phyloP scores from a whole-genome alignment of 1,140 invertebrate species.

The Stegodyphus mimosarum region DNA sequence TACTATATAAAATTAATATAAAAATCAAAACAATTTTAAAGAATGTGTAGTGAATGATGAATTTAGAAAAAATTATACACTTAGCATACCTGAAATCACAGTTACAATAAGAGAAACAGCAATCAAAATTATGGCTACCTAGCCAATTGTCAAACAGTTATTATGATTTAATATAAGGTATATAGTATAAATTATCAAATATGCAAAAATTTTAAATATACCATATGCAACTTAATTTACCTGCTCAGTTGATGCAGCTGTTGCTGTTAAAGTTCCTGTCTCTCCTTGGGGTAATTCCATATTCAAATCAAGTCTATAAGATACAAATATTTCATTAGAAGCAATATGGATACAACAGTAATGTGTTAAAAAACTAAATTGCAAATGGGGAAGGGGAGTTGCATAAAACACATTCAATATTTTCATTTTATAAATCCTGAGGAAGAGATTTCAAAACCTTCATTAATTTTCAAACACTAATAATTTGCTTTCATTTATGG shows the following conservation, averaged over 20 bases:
- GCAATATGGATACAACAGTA: too few species aligned
- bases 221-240: conserved; percentile 57
- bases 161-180: neutral
- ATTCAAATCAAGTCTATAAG: conserved; percentile 90
- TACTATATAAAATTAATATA: too few species aligned
- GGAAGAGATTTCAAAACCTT: too few species aligned
- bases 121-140: neutral
- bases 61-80: neutral
- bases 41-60: neutral
- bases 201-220: too few species aligned
- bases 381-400: too few species aligned
- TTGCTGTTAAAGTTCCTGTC: conserved; percentile 72
- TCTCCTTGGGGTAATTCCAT: conserved; percentile 93
- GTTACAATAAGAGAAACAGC: neutral
- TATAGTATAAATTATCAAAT: too few species aligned
- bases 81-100: neutral
- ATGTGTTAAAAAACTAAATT: too few species aligned
- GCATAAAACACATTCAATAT: too few species aligned
- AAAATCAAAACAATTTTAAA: too few species aligned
- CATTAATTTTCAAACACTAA: too few species aligned
- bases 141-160: neutral
- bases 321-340: conserved; percentile 55
- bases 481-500: too few species aligned
- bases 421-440: too few species aligned
- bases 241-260: conserved; percentile 68